Evolutionary conservation across 2,888 invertebrate species (phyloP), one percentile per base, ranked within the genome.

Genomic region (Microctonus hyperodae): DNA sequence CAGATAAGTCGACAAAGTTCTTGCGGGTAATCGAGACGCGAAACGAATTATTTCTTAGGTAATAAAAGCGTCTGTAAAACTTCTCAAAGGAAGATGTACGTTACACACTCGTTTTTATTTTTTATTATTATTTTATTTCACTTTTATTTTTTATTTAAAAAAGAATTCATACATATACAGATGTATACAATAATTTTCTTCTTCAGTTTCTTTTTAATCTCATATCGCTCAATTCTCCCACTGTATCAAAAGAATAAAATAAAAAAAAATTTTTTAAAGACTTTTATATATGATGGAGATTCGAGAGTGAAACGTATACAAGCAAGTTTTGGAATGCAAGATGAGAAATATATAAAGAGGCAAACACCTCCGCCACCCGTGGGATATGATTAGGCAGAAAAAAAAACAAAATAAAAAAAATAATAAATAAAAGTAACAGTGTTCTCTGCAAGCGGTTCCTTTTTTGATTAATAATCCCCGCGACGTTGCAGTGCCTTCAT

Each of bases 1-100:
- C 53, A 59, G 69, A 69, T 67, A 69, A 69, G 65, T 55, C 64
- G 65, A 65, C 59, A 61, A 58, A 64, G 62, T 66, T 69, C 62
- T 44, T 44, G 23, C n/a, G n/a, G 37, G 64, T 65, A 67, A 69
- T 67, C 58, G 62, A 33, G 28, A 58, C 28, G 51, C 61, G 53
- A 53, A 69, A 67, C 64, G 61, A 65, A 64, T 63, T 48, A 51
- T 62, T 53, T 40, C 62, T 37, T 51, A 37, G 62, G 62, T 53
- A 62, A 62, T 62, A 62, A 62, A 44, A 60, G 35, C 50, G 50
- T 50, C 50, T 50, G 60, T 62, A 62, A 62, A 51, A 62, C 53
- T 37, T 62, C 37, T 37, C 35, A 51, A 25, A 37, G 40, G 37
- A 28, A 55, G 25, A 51, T 37, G 16, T 22, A 35, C 51, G 31